Evolutionary conservation across 92 coral and sea anemone species (phyloP).

Genomic region (Muricea muricata): DNA sequence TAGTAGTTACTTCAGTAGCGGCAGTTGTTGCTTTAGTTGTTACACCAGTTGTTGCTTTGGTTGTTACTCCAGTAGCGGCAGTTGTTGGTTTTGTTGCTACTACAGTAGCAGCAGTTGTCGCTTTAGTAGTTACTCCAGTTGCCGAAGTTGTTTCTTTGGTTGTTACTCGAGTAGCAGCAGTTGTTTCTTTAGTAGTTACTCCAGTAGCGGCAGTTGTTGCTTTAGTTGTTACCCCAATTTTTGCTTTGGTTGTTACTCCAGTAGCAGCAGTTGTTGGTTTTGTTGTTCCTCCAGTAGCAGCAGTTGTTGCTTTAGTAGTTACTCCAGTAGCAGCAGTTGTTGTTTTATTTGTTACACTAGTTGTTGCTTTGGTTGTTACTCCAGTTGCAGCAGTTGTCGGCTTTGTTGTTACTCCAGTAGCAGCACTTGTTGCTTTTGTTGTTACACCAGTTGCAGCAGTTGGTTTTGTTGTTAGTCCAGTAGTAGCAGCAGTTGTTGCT

Average conservation of each 20-base stretch:
- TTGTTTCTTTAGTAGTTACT: neutral
- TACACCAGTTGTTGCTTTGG: conserved; percentile 26
- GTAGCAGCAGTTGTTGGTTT: conserved; percentile 7
- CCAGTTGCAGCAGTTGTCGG: neutral
- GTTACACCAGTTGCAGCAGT: conserved; percentile 17
- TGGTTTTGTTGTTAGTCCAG: neutral
- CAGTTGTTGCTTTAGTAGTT: neutral
- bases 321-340: neutral
- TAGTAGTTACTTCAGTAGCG: neutral
- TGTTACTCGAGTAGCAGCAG: neutral
- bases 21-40: neutral
- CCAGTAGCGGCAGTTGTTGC: neutral
- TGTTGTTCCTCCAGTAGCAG: neutral
- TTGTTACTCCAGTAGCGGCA: conserved; percentile 1
- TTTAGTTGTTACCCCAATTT: neutral
- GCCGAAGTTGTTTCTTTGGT: neutral
- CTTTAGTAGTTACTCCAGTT: neutral
- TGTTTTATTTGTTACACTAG: conserved; percentile 1
- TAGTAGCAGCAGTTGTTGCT: neutral
- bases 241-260: neutral
- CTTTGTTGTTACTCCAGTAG: neutral
- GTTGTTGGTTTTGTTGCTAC: conserved; percentile 1
- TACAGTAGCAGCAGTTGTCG: neutral
- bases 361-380: conserved; percentile 16
- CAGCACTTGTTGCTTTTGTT: neutral